Base-by-base conservation (phyloP, 2,113 vertebrate genomes). In the Otolemur garnettii region DNA sequence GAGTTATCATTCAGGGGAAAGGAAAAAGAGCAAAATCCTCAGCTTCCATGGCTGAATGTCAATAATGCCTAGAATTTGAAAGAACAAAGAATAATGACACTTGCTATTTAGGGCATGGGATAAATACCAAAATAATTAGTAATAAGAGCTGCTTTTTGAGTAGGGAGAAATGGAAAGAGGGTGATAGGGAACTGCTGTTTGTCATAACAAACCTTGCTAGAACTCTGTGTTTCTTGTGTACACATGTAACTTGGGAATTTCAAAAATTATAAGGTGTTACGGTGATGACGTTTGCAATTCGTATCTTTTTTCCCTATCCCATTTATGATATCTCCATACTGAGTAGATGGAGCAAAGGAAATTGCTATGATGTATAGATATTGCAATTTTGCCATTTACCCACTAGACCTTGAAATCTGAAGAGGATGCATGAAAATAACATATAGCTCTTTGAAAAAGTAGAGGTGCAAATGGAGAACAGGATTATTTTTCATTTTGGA, bases 71-170 rank as follows among this genome's bases (percentile, higher is more conserved):
- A 75, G 64, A 78, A 84, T 42, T 66, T 15, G 2, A 64, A 90
- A 90, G 68, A 69, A 60, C 42, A 77, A 64, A 64, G 42, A 69
- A n/a, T 71, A 84, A 21, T 33, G 38, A 69, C n/a, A 33, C 17
- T 22, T 14, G 2, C 3, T 80, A 74, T 74, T 87, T 84, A 57
- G 45, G 57, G 38, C 22, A 17, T 11, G 30, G 17, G 42, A 55
- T 22, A 83, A 92, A 85, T 66, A 71, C 12, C 42, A 91, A 69
- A 95, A 87, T 28, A 94, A 45, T 35, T 95, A 85, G 14, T 53
- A 38, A 0, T 35, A 79, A 53, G 50, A 42, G 15, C 57, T 45
- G 18, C n/a, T 69, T 92, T 85, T 53, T 53, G 24, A 85, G 77
- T n/a, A 84, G n/a, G 22, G 13, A 87, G 57, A 83, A 28, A 14